Evolutionary conservation across 2,113 vertebrate species (phyloP).

Genomic region (Struthio camelus): DNA sequence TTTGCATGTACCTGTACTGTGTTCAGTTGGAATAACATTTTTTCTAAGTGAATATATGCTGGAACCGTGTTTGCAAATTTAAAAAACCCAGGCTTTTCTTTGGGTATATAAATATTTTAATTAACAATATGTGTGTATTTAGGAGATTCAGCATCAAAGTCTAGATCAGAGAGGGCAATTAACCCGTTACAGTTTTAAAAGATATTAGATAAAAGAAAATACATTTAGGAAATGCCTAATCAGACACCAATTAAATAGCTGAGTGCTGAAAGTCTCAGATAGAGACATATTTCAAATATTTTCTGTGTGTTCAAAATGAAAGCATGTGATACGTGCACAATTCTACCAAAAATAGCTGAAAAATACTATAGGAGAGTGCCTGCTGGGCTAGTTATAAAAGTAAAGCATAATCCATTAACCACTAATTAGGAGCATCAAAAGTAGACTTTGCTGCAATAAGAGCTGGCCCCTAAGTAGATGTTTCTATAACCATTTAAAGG

Average conservation of each 20-base stretch:
- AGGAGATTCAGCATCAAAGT: conserved; percentile 52
- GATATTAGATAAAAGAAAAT: conserved; percentile 28
- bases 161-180: conserved; percentile 59
- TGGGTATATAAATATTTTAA: conserved; percentile 55
- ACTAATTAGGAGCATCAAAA: conserved; percentile 68
- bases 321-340: conserved; percentile 2
- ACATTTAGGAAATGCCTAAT: conserved; percentile 20
- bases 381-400: conserved; percentile 64
- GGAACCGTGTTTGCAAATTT: conserved; percentile 58
- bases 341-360: conserved; percentile 52
- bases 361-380: conserved; percentile 48
- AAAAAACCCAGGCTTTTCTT: conserved; percentile 34
- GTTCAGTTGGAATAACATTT: conserved; percentile 49
- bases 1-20: conserved; percentile 9
- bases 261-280: conserved; percentile 17
- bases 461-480: conserved; percentile 57
- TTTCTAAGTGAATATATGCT: conserved; percentile 63
- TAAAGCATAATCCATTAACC: conserved; percentile 68
- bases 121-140: conserved; percentile 64
- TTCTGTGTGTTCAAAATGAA: not conserved
- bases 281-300: conserved; percentile 25
- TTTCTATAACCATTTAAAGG: conserved; percentile 71
- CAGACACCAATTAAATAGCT: not conserved
- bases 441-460: conserved; percentile 66
- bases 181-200: conserved; percentile 46